Percentiles rank a stretch among this genome's conserved stretches.
phyloP scores from a whole-genome alignment of 64 coral and sea anemone genomes.

The Porites lutea region DNA sequence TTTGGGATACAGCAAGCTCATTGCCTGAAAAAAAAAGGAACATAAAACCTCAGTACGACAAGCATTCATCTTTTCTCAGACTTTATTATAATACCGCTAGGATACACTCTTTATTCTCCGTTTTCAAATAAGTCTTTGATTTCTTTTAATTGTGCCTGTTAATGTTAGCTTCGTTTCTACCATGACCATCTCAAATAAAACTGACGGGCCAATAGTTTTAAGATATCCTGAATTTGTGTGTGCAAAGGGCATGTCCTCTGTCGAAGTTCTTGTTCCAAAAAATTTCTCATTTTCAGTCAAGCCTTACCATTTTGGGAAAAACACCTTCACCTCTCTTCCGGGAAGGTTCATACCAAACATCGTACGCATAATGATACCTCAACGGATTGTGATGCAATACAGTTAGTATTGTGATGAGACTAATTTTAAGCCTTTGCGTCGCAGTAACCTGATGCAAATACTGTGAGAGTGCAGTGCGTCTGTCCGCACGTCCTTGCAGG shows the following conservation, averaged over 20 bases:
- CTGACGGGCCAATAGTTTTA: no score
- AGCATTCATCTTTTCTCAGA: no score
- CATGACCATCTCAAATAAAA: no score
- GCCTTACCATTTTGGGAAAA: slow-evolving; percentile 40
- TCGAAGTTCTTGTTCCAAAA: no score
- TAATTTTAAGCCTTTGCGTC: slow-evolving; percentile 14
- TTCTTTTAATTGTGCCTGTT: no score
- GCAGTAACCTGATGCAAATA: slow-evolving; percentile 1
- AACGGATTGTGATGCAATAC: slow-evolving; percentile 31
- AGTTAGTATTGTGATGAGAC: slow-evolving; percentile 17
- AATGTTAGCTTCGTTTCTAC: no score
- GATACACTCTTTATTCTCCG: no score
- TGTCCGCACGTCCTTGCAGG: background rate
- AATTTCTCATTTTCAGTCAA: background rate
- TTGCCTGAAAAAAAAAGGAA: slow-evolving; percentile 14
- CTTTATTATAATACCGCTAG: no score
- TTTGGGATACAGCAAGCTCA: slow-evolving; percentile 56
- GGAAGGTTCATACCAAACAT: slow-evolving; percentile 13
- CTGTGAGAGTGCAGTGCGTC: background rate
- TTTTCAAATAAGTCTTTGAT: no score
- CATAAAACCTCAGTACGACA: no score
- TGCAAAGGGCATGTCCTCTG: no score
- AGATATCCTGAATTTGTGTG: no score
- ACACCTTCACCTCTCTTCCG: slow-evolving; percentile 27
- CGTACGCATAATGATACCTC: slow-evolving; percentile 24